Evolutionary conservation across 2,888 invertebrate genomes (phyloP).

Genomic region (Orthosia gothica): DNA sequence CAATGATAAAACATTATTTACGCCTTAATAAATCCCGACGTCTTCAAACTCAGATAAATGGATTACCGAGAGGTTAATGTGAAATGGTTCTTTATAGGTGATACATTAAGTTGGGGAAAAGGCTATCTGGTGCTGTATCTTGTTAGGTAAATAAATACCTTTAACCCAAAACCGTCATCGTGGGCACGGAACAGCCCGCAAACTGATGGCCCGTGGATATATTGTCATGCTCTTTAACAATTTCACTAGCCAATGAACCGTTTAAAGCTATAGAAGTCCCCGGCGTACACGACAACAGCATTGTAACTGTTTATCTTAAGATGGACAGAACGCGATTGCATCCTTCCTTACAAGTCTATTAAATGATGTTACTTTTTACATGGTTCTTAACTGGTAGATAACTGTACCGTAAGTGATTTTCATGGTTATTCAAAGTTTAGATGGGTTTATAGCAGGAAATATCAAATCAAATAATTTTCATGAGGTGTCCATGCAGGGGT

Average conservation of each 20-base stretch:
- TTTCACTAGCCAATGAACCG: slow-evolving; percentile 72
- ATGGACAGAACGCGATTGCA: slow-evolving; percentile 68
- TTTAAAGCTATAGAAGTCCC: slow-evolving; percentile 65
- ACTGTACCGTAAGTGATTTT: slow-evolving; percentile 40
- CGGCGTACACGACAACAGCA: slow-evolving; percentile 64
- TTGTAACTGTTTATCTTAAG: slow-evolving; percentile 69
- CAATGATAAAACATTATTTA: slow-evolving; percentile 82
- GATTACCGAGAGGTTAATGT: slow-evolving; percentile 70
- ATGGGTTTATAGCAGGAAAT: background rate
- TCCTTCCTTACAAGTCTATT: slow-evolving; percentile 68
- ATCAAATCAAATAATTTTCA: too few species aligned
- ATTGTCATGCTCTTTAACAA: slow-evolving; percentile 69
- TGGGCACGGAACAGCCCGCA: slow-evolving; percentile 76
- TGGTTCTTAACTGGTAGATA: slow-evolving; percentile 33
- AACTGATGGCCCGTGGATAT: slow-evolving; percentile 72
- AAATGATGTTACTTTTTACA: slow-evolving; percentile 63
- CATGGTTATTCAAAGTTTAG: slow-evolving; percentile 14
- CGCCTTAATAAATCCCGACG: slow-evolving; percentile 80
- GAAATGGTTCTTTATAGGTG: slow-evolving; percentile 76
- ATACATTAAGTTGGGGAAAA: slow-evolving; percentile 77
- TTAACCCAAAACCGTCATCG: slow-evolving; percentile 84
- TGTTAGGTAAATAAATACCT: slow-evolving; percentile 87
- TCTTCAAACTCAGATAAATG: slow-evolving; percentile 72
- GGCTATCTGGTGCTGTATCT: slow-evolving; percentile 78
- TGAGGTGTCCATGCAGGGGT: background rate